phyloP scores from a whole-genome alignment of 1,140 invertebrate genomes.

The Microplitis mediator region DNA sequence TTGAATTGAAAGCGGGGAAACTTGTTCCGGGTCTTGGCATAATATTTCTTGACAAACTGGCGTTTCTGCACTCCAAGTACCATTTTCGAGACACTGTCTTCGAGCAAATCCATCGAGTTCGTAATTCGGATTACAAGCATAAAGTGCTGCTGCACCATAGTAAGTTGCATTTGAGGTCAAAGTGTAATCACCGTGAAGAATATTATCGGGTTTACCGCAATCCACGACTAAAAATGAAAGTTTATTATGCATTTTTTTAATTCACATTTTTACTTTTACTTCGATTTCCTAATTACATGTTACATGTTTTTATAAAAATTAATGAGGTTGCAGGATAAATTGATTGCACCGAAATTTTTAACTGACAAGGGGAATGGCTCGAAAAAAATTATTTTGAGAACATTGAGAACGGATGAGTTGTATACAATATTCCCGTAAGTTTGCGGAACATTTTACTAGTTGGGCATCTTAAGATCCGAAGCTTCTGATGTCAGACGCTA shows the following conservation, averaged over 20 bases:
- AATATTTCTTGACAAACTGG: slow-evolving; percentile 83
- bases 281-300: too few species aligned
- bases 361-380: too few species aligned
- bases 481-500: too few species aligned
- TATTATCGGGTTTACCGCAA: slow-evolving; percentile 75
- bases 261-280: neutral
- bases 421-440: too few species aligned
- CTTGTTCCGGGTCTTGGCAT: slow-evolving; percentile 72
- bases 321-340: too few species aligned
- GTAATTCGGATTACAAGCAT: slow-evolving; percentile 83
- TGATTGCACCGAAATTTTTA: too few species aligned
- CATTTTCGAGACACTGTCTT: slow-evolving; percentile 84
- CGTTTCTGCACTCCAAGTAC: slow-evolving; percentile 80
- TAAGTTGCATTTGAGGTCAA: slow-evolving; percentile 85
- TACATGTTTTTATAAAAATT: too few species aligned
- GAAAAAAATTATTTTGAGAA: too few species aligned
- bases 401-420: too few species aligned
- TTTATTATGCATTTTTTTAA: neutral
- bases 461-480: too few species aligned
- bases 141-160: slow-evolving; percentile 82
- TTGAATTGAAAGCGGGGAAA: slow-evolving; percentile 65
- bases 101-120: slow-evolving; percentile 81
- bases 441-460: too few species aligned
- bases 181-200: slow-evolving; percentile 76
- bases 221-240: slow-evolving; percentile 75